Base-by-base conservation (phyloP, 2,888 invertebrate species). In the Zele albiditarsus region DNA sequence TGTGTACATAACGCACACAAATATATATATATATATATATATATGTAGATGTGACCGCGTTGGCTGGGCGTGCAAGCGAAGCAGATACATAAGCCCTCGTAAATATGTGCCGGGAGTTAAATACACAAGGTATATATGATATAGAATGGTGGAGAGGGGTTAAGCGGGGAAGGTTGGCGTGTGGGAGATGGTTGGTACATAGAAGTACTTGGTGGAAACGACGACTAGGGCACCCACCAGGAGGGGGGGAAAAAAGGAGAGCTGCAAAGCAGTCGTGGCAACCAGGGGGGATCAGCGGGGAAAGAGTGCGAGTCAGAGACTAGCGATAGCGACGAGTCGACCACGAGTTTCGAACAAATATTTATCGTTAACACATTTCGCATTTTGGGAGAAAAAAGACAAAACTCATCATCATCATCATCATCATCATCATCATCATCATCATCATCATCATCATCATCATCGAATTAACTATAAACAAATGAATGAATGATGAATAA, bases 131-230 rank as follows among this genome's bases (percentile, higher is more conserved):
- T 84, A 84, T 82, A 84, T 83, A 82, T n/a, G 67, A 81, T 77
- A 81, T 81, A 81, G 74, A 81, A 77, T 76, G 28, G 46, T 28
- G 49, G 33, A 23, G 25, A 14, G 70, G 53, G 74, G 77, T 75
- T 71, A 79, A 77, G 80, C 76, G 79, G 79, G 78, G 72, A 77
- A 84, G 85, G 84, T 84, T 85, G 82, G 86, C 84, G 84, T 86
- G 86, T 85, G 84, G 83, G 85, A 87, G 87, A 87, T 86, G 84
- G 84, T 83, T 82, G 84, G 86, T 87, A 88, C 86, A 88, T 87
- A 86, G 85, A 84, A 86, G 86, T 88, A 86, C 88, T 88, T 87
- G 88, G 84, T 87, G 86, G 87, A 87, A 87, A 87, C 85, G 87
- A 86, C 85, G 88, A 88, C 85, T 85, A 85, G 86, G 86, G 85